Evolutionary conservation across 2,113 vertebrate genomes (phyloP), one percentile per base, ranked within the genome.

Genomic region (Percina caprodes): DNA sequence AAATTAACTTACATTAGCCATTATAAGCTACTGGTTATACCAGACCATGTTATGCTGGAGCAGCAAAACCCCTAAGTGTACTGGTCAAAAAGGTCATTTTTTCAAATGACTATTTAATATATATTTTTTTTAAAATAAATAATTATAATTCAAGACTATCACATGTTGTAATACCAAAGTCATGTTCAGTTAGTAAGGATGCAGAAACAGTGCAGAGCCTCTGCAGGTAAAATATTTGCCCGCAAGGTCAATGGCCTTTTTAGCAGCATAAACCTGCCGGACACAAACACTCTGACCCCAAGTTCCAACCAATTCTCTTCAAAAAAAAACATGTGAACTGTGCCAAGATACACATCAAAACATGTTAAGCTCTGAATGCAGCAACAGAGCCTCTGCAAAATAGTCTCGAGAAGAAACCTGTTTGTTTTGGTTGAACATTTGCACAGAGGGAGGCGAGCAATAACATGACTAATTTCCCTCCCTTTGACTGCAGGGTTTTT

Each of bases 221-320:
- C 30, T 0, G 7, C 45, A 51, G 59, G 73, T 54, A 16, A 69
- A 83, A 45, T 84, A 65, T 92, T 92, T 91, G 69, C 68, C 61
- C 18, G 3, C 14, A 5, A 67, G 88, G 86, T 92, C 80, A 86
- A 2, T 65, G 87, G 42, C 91, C 92, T 65, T 30, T 26, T 67
- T 12, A 52, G 69, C 75, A 85, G 60, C 71, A 88, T 4, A 55
- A 90, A 89, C 91, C 91, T 74, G 81, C 67, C 86, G 94, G 93
- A 87, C 93, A 92, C 84, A 74, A 78, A 82, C 81, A 71, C 77
- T 60, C 45, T 88, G 88, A 84, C 78, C 89, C 69, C 2, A 21
- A 61, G 79, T 71, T 75, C 84, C 70, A 83, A 60, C 73, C 74
- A 66, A 19, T 13, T 3, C 52, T 71, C 77, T 33, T 70, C 77